Evolutionary conservation across 2,113 vertebrate genomes (phyloP).

Genomic region (Labeo catla): DNA sequence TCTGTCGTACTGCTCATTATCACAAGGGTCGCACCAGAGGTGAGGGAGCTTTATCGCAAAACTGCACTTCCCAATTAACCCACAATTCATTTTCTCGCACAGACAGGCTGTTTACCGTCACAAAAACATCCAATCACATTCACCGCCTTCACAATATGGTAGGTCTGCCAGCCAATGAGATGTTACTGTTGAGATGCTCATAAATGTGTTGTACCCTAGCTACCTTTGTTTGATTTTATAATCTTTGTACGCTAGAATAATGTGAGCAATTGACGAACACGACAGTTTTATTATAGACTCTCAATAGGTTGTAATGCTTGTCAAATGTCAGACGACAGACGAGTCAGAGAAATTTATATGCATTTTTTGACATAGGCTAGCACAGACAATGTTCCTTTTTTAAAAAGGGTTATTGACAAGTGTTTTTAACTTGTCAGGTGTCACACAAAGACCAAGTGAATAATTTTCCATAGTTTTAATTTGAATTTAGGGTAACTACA

Average conservation of each 20-base stretch:
- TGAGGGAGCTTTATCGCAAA: constrained; percentile 71
- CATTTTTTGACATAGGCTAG: not conserved
- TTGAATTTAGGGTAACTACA: not conserved
- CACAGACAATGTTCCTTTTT: not conserved
- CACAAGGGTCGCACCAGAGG: not conserved
- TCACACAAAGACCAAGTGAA: not conserved
- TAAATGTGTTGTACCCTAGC: constrained; percentile 3
- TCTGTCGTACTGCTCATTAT: not conserved
- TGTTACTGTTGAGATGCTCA: constrained; percentile 6
- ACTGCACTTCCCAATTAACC: constrained; percentile 82
- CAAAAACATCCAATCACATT: not conserved
- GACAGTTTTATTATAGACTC: constrained; percentile 1
- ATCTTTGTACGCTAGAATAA: constrained; percentile 10
- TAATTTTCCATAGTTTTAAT: not conserved
- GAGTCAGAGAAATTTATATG: not conserved
- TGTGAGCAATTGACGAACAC: constrained; percentile 7
- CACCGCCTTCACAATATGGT: not conserved
- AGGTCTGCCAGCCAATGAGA: not conserved
- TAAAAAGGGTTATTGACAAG: not conserved
- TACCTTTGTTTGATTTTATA: constrained; percentile 32
- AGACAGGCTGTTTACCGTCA: constrained; percentile 26
- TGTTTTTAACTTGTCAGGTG: not conserved
- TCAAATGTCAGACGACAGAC: not conserved
- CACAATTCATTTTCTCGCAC: constrained; percentile 8
- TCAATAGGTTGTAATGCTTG: constrained; percentile 1